Percentiles rank a stretch among this genome's conserved stretches.
phyloP scores from a whole-genome alignment of 2,888 invertebrate genomes.

The Phengaris alcon region DNA sequence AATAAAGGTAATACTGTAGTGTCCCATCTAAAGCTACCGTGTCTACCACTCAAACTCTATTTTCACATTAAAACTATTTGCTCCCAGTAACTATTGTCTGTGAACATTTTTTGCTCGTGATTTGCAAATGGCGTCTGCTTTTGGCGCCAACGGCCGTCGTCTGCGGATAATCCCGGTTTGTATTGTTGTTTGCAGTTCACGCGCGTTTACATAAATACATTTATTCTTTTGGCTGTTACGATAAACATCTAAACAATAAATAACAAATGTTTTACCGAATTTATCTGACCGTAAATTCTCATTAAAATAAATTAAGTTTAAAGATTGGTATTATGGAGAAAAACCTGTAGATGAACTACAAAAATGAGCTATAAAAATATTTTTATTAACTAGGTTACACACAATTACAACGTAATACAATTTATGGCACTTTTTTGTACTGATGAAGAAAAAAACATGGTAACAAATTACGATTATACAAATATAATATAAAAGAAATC shows the following conservation, averaged over 20 bases:
- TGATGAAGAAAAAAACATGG: too few species aligned
- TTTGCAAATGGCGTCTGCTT: conserved; percentile 40
- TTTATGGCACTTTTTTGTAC: too few species aligned
- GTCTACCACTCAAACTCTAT: not conserved
- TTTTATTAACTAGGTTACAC: too few species aligned
- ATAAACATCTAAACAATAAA: conserved; percentile 45
- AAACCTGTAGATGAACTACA: too few species aligned
- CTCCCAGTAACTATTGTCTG: not conserved
- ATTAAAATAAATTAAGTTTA: not conserved
- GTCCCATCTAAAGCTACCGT: too few species aligned
- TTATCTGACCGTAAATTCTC: not conserved
- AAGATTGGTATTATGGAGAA: too few species aligned
- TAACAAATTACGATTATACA: too few species aligned
- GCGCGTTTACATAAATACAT: conserved; percentile 42
- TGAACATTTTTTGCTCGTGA: not conserved
- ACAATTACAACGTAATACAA: too few species aligned
- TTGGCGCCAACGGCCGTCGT: conserved; percentile 43
- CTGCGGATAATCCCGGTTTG: conserved; percentile 44
- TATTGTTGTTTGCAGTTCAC: conserved; percentile 41
- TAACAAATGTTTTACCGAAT: not conserved
- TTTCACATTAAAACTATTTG: conserved; percentile 1
- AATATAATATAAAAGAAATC: too few species aligned
- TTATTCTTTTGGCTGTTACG: conserved; percentile 45
- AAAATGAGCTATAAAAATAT: too few species aligned
- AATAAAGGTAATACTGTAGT: too few species aligned